These are phyloP conservation scores for Hylomyscus alleni DNA, from an alignment of 2,797 vertebrate genomes.

Conservation along the genomic window DNA sequence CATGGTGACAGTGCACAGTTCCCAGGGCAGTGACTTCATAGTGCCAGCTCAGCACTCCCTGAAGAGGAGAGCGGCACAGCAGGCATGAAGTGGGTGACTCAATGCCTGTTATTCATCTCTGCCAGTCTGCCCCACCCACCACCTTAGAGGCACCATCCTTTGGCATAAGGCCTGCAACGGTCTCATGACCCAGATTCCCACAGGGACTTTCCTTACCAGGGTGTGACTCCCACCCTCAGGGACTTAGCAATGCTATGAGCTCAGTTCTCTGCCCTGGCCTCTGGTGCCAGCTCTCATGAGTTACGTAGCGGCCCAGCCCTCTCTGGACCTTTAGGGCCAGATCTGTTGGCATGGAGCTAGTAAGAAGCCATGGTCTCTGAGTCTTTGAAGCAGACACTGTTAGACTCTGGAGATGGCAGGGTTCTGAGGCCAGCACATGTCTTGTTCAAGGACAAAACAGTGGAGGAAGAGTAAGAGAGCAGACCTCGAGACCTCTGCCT, in stretches of 20 bases:
- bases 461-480: neutral
- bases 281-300: neutral
- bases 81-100: constrained; percentile 70
- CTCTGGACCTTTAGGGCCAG: neutral
- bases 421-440: neutral
- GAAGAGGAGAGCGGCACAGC: neutral
- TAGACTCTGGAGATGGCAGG: neutral
- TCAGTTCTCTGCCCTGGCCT: constrained; percentile 63
- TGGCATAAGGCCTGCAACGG: constrained; percentile 11
- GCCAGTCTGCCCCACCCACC: constrained; percentile 47
- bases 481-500: neutral
- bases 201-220: constrained; percentile 65
- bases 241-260: constrained; percentile 23
- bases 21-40: constrained; percentile 73
- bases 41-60: constrained; percentile 65
- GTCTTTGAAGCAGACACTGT: neutral
- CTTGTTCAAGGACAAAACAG: neutral
- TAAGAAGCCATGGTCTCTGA: neutral
- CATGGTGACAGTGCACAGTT: constrained; percentile 64
- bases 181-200: constrained; percentile 72
- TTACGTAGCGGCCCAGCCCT: neutral
- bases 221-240: constrained; percentile 43
- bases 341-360: neutral
- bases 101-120: constrained; percentile 47
- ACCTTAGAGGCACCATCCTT: neutral